Percentiles rank a stretch among this genome's conserved stretches.
phyloP scores from a whole-genome alignment of 2,888 invertebrate genomes.

The Serripes groenlandicus region DNA sequence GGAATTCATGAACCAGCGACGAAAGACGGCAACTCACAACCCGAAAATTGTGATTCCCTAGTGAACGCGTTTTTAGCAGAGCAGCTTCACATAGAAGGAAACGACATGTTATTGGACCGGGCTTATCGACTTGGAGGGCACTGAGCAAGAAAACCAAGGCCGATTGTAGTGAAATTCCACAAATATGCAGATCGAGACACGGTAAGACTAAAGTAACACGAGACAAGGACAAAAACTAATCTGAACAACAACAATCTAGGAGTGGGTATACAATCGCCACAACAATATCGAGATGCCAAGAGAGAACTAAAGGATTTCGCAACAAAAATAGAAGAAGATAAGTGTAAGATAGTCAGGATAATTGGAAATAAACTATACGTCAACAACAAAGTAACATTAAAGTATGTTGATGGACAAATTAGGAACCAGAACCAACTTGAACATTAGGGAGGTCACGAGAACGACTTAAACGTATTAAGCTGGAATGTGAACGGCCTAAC shows the following conservation, averaged over 20 bases:
- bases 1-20: neutral
- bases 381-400: constrained; percentile 10
- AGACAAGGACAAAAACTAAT: neutral
- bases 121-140: constrained; percentile 10
- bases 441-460: neutral
- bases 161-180: constrained; percentile 31
- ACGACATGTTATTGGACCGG: constrained; percentile 10
- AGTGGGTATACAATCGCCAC: constrained; percentile 7
- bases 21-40: neutral
- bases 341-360: neutral
- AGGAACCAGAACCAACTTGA: neutral
- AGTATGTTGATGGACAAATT: constrained; percentile 1
- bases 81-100: neutral
- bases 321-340: constrained; percentile 1
- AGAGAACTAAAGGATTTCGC: no score
- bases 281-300: constrained; percentile 19
- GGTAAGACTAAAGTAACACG: neutral
- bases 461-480: constrained; percentile 1
- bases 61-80: neutral
- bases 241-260: neutral
- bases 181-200: constrained; percentile 9
- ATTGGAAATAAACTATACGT: constrained; percentile 27
- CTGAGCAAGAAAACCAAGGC: constrained; percentile 17
- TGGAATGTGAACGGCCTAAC: constrained; percentile 9
- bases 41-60: neutral